Evolutionary conservation across 2,888 invertebrate genomes (phyloP).

Genomic region (Nymphalis urticae): DNA sequence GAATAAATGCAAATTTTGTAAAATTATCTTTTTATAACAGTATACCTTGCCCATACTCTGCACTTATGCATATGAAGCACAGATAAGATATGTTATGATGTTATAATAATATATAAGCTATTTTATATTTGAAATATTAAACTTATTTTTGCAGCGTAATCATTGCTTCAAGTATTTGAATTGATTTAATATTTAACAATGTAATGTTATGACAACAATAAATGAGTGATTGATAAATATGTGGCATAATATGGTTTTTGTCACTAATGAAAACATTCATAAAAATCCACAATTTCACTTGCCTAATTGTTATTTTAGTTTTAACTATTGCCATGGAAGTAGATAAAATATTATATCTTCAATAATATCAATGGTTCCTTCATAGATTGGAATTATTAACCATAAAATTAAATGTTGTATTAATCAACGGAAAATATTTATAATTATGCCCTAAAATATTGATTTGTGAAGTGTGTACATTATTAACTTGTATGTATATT

Average conservation of each 20-base stretch:
- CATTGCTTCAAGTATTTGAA: constrained; percentile 19
- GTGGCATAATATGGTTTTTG: constrained; percentile 10
- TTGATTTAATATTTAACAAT: constrained; percentile 6
- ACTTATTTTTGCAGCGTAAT: constrained; percentile 15
- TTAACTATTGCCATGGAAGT: constrained; percentile 19
- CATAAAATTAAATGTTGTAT: constrained; percentile 33
- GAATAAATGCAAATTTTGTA: constrained; percentile 66
- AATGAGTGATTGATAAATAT: constrained; percentile 9
- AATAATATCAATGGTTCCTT: constrained; percentile 35
- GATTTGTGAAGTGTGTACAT: constrained; percentile 75
- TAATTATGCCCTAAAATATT: constrained; percentile 60
- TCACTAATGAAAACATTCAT: constrained; percentile 17
- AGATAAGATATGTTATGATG: constrained; percentile 16
- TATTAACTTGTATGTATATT: constrained; percentile 77
- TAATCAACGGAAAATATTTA: constrained; percentile 37
- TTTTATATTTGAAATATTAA: constrained; percentile 4
- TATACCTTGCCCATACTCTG: constrained; percentile 52
- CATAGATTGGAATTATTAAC: constrained; percentile 32
- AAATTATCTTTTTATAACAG: constrained; percentile 63
- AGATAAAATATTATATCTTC: constrained; percentile 25
- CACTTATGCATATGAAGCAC: constrained; percentile 18
- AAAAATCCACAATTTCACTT: constrained; percentile 20
- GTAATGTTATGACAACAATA: neutral
- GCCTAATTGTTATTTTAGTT: constrained; percentile 30
- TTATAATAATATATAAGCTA: constrained; percentile 10